phyloP scores from a whole-genome alignment of 2,113 vertebrate species.

The Festucalex cinctus region DNA sequence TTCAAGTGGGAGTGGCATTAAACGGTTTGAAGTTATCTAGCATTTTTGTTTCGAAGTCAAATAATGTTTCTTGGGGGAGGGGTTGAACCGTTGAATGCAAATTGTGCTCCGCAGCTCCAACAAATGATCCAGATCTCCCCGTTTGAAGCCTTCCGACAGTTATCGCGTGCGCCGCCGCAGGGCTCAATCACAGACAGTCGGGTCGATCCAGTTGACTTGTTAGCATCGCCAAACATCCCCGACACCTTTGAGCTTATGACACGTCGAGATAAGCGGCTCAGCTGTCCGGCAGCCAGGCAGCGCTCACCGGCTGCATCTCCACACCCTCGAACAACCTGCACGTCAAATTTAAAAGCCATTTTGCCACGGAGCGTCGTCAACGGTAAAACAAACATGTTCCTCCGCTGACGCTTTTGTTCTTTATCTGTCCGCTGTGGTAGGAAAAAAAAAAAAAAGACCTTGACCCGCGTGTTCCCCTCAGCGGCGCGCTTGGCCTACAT shows the following conservation, averaged over 20 bases:
- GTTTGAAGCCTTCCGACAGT: too few species aligned
- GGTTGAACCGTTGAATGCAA: too few species aligned
- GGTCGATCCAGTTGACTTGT: slow-evolving; percentile 55
- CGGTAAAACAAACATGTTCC: not conserved
- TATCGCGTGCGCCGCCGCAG: slow-evolving; percentile 9
- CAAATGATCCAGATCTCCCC: too few species aligned
- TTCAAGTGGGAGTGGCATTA: too few species aligned
- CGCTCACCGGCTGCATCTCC: too few species aligned
- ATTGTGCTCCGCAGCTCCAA: too few species aligned
- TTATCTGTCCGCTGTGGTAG: not conserved
- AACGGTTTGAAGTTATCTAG: too few species aligned
- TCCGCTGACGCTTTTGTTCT: not conserved
- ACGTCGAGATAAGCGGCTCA: slow-evolving; percentile 53
- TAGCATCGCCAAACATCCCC: slow-evolving; percentile 41
- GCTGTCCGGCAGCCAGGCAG: slow-evolving; percentile 25
- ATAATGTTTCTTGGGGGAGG: too few species aligned
- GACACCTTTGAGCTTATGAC: slow-evolving; percentile 36
- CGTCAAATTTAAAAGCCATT: not conserved
- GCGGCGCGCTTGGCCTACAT: slow-evolving; percentile 55
- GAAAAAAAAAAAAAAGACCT: slow-evolving; percentile 1
- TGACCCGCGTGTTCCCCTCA: slow-evolving; percentile 17
- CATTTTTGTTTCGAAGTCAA: too few species aligned
- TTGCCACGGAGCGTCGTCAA: too few species aligned
- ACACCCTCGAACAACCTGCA: too few species aligned
- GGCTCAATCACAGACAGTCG: slow-evolving; percentile 38